Evolutionary conservation across 1,140 invertebrate species (phyloP).

Genomic region (Drosophila pseudoobscura): DNA sequence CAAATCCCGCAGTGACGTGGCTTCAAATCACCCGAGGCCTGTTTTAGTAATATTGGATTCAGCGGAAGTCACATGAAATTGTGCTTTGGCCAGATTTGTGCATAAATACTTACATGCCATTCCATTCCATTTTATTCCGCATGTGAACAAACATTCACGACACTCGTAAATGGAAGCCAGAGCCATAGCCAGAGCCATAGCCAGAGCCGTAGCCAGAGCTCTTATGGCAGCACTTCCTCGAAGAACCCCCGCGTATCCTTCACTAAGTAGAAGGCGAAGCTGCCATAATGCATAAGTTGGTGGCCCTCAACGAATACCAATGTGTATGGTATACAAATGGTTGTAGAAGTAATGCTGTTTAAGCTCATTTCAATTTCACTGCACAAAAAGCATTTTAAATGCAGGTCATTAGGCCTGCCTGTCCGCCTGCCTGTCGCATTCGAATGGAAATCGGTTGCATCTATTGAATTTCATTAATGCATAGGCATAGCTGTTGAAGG

Average conservation of each 20-base stretch:
- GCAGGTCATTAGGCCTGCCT: slow-evolving; percentile 32
- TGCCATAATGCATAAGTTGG: slow-evolving; percentile 35
- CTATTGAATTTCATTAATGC: slow-evolving; percentile 10
- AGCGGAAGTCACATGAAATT: slow-evolving; percentile 33
- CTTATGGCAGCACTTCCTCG: background rate
- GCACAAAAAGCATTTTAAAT: slow-evolving; percentile 37
- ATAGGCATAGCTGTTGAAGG: too few species aligned
- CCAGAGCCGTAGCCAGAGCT: too few species aligned
- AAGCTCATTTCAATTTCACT: slow-evolving; percentile 16
- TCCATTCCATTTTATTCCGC: background rate
- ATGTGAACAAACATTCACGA: too few species aligned
- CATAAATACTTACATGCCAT: slow-evolving; percentile 24
- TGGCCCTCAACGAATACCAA: slow-evolving; percentile 37
- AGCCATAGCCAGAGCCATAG: too few species aligned
- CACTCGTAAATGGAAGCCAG: too few species aligned
- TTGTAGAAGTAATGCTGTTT: slow-evolving; percentile 8
- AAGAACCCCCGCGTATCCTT: background rate
- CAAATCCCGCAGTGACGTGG: slow-evolving; percentile 19
- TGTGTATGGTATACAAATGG: too few species aligned
- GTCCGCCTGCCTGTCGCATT: slow-evolving; percentile 11
- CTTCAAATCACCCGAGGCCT: slow-evolving; percentile 33
- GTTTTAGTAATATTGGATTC: slow-evolving; percentile 65
- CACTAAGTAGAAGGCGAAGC: slow-evolving; percentile 14
- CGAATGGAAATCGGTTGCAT: slow-evolving; percentile 31
- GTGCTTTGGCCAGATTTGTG: slow-evolving; percentile 36